phyloP scores from a whole-genome alignment of 2,888 invertebrate genomes.

The Cheilosia vulpina region DNA sequence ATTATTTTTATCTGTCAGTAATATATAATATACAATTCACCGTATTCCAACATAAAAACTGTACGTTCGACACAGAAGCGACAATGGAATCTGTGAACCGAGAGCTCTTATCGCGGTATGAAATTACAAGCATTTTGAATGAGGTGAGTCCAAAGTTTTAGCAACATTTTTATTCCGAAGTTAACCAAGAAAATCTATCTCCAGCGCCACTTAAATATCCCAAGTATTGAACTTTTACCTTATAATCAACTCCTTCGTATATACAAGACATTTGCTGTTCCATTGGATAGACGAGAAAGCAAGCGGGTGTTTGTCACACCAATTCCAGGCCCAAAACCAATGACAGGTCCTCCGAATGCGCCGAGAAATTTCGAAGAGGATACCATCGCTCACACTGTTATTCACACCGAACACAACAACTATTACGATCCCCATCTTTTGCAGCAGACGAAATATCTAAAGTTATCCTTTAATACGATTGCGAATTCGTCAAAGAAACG shows the following conservation, averaged over 20 bases:
- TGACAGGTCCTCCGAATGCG: not conserved
- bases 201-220: constrained; percentile 77
- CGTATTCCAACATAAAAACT: not conserved
- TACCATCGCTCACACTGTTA: not conserved
- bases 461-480: constrained; percentile 50
- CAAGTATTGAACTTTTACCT: constrained; percentile 76
- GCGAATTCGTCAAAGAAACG: constrained; percentile 33
- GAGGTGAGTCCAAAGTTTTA: constrained; percentile 75
- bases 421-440: not conserved
- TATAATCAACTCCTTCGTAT: constrained; percentile 77
- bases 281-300: constrained; percentile 66
- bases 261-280: constrained; percentile 78
- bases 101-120: constrained; percentile 76
- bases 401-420: not conserved
- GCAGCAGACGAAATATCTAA: constrained; percentile 44
- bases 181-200: no score
- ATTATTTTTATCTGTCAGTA: no score
- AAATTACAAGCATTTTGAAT: constrained; percentile 77
- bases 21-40: not conserved
- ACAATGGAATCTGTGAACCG: constrained; percentile 76
- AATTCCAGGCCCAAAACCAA: not conserved
- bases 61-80: not conserved
- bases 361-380: constrained; percentile 15
- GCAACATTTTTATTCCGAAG: constrained; percentile 1
- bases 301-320: not conserved